Evolutionary conservation across 2,797 vertebrate genomes (phyloP).

Genomic region (Falco biarmicus): DNA sequence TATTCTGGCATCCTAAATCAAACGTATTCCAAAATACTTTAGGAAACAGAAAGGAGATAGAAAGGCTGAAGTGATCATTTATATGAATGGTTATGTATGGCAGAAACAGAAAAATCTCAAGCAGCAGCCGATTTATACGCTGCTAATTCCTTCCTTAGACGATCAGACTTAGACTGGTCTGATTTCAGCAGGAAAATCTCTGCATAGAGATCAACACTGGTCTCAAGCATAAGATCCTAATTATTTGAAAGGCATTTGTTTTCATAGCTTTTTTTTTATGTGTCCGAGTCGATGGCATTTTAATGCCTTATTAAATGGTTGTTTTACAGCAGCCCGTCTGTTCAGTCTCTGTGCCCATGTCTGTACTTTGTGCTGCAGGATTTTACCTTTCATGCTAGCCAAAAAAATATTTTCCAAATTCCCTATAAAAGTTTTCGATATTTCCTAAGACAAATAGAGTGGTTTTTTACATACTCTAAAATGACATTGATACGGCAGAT

Average conservation of each 20-base stretch:
- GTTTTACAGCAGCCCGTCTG: constrained; percentile 82
- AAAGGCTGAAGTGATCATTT: neutral
- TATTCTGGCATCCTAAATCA: neutral
- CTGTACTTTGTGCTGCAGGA: constrained; percentile 76
- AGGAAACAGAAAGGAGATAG: neutral
- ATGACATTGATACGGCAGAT: constrained; percentile 60
- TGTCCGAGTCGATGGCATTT: constrained; percentile 84
- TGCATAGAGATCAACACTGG: constrained; percentile 71
- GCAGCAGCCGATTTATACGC: constrained; percentile 60
- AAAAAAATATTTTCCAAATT: constrained; percentile 79
- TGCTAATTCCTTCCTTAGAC: constrained; percentile 52
- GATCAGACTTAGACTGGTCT: constrained; percentile 58
- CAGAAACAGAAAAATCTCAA: constrained; percentile 11
- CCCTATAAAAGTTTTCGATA: constrained; percentile 72
- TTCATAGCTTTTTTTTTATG: constrained; percentile 79
- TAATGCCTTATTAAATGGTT: constrained; percentile 84
- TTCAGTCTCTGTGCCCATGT: constrained; percentile 73
- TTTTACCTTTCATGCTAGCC: constrained; percentile 75
- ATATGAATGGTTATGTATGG: neutral
- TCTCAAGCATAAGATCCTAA: constrained; percentile 82
- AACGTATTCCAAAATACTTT: neutral
- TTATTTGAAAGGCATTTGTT: constrained; percentile 86
- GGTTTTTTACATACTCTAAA: constrained; percentile 51
- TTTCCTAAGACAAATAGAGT: constrained; percentile 77
- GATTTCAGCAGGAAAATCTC: constrained; percentile 73